Percentiles rank a stretch among this genome's conserved stretches.
These are phyloP conservation scores for Alauda arvensis DNA, from an alignment of 2,797 vertebrate genomes.

Conservation along the genomic window DNA sequence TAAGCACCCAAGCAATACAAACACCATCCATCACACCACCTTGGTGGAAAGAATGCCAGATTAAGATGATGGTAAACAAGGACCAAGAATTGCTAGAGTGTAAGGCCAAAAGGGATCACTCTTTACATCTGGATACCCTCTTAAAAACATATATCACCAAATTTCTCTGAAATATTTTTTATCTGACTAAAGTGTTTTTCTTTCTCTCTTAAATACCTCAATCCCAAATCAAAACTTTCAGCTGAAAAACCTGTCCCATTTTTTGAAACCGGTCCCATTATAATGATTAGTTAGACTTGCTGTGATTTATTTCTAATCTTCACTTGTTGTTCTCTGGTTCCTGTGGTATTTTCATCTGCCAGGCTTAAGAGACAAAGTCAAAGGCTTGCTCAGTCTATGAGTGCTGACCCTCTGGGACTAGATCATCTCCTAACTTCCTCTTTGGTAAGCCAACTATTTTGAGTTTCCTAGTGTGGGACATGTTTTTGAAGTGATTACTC, in stretches of 20 bases:
- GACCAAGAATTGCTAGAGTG: background rate
- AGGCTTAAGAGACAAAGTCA: background rate
- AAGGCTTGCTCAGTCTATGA: background rate
- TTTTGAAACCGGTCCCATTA: background rate
- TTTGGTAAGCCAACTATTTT: background rate
- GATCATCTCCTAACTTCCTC: background rate
- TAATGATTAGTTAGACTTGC: background rate
- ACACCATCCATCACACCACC: background rate
- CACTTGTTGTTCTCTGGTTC: background rate
- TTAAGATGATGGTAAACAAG: background rate
- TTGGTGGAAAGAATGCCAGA: background rate
- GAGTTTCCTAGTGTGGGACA: background rate
- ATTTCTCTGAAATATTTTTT: background rate
- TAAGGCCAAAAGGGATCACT: background rate
- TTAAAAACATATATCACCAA: background rate
- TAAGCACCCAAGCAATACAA: background rate
- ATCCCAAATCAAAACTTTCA: background rate
- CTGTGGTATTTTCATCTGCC: background rate
- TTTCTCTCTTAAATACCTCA: background rate
- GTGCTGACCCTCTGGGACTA: background rate
- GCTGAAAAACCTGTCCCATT: background rate
- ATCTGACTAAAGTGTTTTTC: background rate
- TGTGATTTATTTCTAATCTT: background rate
- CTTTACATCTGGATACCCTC: background rate
- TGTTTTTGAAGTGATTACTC: background rate